Percentiles rank a stretch among this genome's conserved stretches.
phyloP scores from a whole-genome alignment of 2,113 vertebrate species.

The Cheilinus undulatus region DNA sequence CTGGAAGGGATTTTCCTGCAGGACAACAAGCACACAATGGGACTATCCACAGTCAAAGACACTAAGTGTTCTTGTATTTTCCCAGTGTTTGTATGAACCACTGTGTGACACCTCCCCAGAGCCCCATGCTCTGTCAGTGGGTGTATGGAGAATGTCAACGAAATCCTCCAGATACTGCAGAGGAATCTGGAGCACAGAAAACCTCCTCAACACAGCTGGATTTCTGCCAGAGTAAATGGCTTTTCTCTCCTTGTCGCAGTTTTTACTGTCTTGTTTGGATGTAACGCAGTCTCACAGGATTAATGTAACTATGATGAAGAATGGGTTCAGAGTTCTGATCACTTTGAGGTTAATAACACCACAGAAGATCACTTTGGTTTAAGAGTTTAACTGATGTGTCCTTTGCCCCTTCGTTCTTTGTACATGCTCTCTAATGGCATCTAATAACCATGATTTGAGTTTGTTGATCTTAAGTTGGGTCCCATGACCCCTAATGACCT shows the following conservation, averaged over 20 bases:
- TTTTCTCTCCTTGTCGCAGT: conserved; percentile 38
- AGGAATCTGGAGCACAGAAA: conserved; percentile 68
- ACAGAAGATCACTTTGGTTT: too few species aligned
- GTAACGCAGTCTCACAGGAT: conserved; percentile 20
- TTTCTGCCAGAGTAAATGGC: conserved; percentile 55
- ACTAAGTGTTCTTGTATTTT: conserved; percentile 38
- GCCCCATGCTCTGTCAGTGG: conserved; percentile 38
- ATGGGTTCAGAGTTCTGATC: conserved; percentile 1
- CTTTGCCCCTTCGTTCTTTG: not conserved
- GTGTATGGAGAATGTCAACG: conserved; percentile 67
- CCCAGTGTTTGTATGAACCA: conserved; percentile 38
- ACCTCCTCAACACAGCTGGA: conserved; percentile 53
- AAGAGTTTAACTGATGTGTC: too few species aligned
- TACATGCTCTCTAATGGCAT: not conserved
- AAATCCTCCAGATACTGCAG: conserved; percentile 67
- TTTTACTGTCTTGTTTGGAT: conserved; percentile 36
- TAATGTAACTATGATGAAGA: conserved; percentile 31
- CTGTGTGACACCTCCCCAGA: conserved; percentile 50
- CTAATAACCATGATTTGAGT: not conserved
- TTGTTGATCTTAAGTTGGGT: not conserved
- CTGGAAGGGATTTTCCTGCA: not conserved
- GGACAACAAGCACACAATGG: not conserved
- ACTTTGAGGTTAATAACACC: conserved; percentile 2
- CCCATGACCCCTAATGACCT: too few species aligned
- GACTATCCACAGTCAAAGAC: not conserved